Percentiles rank a stretch among this genome's conserved stretches.
Conservation (phyloP, 2,797 vertebrate genomes). For the Cuculus canorus region DNA sequence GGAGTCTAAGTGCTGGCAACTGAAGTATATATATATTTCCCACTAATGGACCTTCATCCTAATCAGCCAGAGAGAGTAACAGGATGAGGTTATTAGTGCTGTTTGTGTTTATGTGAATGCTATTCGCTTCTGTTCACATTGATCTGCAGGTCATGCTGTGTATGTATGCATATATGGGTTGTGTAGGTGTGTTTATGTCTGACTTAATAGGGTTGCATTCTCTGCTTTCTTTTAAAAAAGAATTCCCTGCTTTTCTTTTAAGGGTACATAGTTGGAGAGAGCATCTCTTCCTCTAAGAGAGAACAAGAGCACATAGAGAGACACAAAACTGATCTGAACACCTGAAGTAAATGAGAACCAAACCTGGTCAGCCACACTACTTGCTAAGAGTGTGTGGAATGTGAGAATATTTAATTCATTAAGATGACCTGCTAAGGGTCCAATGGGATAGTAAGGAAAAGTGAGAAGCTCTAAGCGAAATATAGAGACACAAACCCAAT, state of each 20-base stretch:
- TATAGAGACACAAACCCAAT: background rate
- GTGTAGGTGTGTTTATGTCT: background rate
- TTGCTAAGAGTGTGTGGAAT: background rate
- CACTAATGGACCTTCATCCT: background rate
- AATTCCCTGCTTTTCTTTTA: too few relatives aligned
- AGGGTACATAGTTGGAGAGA: background rate
- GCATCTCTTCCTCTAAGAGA: background rate
- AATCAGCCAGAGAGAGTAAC: background rate
- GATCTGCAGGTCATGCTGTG: background rate
- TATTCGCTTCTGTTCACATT: background rate
- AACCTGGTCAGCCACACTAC: background rate
- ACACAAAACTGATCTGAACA: background rate
- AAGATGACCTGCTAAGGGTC: background rate
- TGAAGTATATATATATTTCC: background rate
- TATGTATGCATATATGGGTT: background rate
- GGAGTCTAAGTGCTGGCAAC: background rate
- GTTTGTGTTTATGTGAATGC: background rate
- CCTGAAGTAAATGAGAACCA: background rate
- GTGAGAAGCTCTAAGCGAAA: background rate
- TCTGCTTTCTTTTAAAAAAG: background rate
- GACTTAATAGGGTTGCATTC: background rate
- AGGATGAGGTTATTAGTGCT: background rate
- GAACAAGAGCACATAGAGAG: background rate
- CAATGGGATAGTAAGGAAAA: background rate
- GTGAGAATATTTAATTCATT: background rate